Conservation (phyloP, 2,113 vertebrate species). For the Gambusia holbrooki region DNA sequence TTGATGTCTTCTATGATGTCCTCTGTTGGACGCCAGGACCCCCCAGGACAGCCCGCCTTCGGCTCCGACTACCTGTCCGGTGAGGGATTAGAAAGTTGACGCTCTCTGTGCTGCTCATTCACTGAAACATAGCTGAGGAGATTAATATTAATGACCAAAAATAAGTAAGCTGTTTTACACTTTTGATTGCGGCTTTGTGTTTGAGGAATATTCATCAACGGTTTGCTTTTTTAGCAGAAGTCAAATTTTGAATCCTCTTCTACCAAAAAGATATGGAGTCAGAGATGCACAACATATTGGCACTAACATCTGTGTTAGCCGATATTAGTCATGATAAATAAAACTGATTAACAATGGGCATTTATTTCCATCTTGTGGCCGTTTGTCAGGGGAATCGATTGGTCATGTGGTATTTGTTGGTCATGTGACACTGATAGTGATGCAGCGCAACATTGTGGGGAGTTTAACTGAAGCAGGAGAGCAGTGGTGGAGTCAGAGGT, state of each 20-base stretch:
- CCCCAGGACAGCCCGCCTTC: conserved; percentile 67
- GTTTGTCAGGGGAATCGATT: too few species aligned
- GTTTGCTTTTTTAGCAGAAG: not conserved
- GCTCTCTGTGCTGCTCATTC: not conserved
- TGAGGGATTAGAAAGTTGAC: conserved; percentile 44
- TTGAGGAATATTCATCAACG: not conserved
- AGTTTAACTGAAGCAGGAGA: too few species aligned
- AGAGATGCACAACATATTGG: too few species aligned
- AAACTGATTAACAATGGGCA: too few species aligned
- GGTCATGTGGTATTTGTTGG: too few species aligned
- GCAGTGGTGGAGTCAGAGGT: too few species aligned
- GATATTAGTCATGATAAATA: too few species aligned
- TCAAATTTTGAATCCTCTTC: not conserved
- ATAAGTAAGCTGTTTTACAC: not conserved
- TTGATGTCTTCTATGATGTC: conserved; percentile 71
- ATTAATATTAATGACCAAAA: not conserved
- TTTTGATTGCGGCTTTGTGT: not conserved
- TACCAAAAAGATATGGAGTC: too few species aligned
- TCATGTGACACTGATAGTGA: too few species aligned
- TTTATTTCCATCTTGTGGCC: too few species aligned
- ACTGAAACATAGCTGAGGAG: not conserved
- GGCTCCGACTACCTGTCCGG: conserved; percentile 75
- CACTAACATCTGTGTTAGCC: too few species aligned
- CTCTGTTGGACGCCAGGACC: conserved; percentile 68
- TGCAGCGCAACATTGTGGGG: too few species aligned